phyloP scores from a whole-genome alignment of 2,797 vertebrate species.

The Peromyscus nudipes region DNA sequence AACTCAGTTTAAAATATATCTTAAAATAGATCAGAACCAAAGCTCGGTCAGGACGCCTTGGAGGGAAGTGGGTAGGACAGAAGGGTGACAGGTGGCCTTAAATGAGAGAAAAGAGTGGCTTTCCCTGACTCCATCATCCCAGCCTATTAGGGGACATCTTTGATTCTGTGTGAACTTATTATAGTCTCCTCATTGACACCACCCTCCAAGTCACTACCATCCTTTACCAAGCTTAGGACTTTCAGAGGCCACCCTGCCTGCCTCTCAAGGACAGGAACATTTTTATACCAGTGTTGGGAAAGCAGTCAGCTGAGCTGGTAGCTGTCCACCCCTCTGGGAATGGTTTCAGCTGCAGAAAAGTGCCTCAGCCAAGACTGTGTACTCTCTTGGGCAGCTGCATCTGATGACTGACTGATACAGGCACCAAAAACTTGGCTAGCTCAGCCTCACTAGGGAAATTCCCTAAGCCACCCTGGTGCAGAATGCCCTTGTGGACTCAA shows the following conservation, averaged over 20 bases:
- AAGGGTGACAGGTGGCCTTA: neutral
- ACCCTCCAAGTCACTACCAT: neutral
- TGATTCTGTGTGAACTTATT: neutral
- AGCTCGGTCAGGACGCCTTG: neutral
- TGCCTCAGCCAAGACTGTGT: neutral
- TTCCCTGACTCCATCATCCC: neutral
- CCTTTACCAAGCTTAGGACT: neutral
- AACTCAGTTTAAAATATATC: neutral
- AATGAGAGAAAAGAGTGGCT: neutral
- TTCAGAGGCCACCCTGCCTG: neutral
- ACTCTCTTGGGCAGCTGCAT: neutral
- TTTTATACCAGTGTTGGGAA: neutral
- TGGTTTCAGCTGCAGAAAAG: neutral
- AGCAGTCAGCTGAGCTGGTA: neutral
- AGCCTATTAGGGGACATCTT: neutral
- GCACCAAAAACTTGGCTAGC: fast-evolving
- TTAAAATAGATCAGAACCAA: neutral
- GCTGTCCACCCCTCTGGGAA: neutral
- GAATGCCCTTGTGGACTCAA: neutral
- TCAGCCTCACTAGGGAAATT: neutral
- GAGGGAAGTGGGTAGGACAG: fast-evolving
- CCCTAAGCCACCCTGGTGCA: neutral
- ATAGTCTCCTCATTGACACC: neutral
- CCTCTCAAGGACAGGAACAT: neutral
- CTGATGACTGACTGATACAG: fast-evolving